Conservation (phyloP, 2,888 invertebrate species). For the Griposia aprilina region DNA sequence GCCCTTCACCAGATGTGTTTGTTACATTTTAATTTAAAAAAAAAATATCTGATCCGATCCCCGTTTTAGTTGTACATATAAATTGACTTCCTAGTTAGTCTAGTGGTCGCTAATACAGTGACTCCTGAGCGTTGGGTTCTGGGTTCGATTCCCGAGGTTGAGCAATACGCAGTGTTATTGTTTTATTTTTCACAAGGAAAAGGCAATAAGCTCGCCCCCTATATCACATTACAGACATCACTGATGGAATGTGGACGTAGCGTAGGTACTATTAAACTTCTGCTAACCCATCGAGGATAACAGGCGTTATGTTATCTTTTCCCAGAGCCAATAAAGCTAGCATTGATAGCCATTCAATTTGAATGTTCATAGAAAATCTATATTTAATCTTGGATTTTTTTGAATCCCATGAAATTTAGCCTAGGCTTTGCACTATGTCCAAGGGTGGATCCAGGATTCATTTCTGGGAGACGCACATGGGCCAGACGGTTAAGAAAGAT, state of each 20-base stretch:
- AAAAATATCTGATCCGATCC: background rate
- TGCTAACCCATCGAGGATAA: background rate
- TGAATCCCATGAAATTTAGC: background rate
- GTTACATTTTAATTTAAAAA: slow-evolving; percentile 31
- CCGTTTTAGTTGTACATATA: background rate
- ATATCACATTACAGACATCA: background rate
- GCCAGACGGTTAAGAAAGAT: no score
- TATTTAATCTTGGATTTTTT: background rate
- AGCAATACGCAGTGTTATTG: background rate
- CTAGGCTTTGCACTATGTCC: background rate
- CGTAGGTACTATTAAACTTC: background rate
- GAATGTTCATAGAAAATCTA: no score
- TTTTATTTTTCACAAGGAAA: background rate
- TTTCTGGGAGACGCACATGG: no score
- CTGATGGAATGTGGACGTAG: background rate
- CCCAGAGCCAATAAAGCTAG: background rate
- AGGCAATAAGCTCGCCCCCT: background rate
- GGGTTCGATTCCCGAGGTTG: background rate
- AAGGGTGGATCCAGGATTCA: no score
- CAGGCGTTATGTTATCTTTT: background rate
- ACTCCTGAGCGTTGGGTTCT: background rate
- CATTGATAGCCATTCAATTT: no score
- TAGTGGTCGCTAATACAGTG: background rate
- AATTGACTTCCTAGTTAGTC: background rate
- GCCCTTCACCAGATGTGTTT: slow-evolving; percentile 40